Conservation (phyloP, 2,113 vertebrate species). For the Thalassarche chlororhynchos region DNA sequence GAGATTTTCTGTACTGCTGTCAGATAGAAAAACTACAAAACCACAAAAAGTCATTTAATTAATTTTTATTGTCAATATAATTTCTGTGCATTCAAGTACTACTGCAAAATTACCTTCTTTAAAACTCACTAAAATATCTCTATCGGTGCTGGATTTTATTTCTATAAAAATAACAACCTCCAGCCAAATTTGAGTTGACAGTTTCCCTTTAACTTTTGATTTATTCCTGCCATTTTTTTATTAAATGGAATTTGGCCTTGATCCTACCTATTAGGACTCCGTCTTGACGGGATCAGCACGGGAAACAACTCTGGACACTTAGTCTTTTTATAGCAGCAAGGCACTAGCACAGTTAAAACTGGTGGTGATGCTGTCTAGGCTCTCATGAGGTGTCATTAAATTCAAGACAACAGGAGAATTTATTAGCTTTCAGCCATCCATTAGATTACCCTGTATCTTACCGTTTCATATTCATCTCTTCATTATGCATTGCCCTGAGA, state of each 20-base stretch:
- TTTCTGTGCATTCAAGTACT: neutral
- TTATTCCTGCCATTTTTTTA: neutral
- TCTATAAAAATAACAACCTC: neutral
- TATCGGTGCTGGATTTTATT: neutral
- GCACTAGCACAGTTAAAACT: neutral
- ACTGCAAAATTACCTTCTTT: neutral
- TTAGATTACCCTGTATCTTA: fast-evolving
- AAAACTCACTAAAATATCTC: neutral
- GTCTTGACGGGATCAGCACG: neutral
- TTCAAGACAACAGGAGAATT: neutral
- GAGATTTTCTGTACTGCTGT: neutral
- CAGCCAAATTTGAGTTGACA: neutral
- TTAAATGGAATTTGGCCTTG: neutral
- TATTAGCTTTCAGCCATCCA: neutral
- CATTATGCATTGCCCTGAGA: neutral
- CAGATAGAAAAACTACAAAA: neutral
- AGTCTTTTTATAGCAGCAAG: neutral
- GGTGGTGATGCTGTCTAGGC: neutral
- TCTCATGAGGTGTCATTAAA: neutral
- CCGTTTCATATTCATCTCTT: neutral
- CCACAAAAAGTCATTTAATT: neutral
- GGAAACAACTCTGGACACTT: neutral
- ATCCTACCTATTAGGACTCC: neutral
- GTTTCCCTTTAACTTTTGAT: slow-evolving; percentile 3
- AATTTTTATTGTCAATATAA: neutral